phyloP scores from a whole-genome alignment of 1,140 invertebrate species.

The Adelges cooleyi region DNA sequence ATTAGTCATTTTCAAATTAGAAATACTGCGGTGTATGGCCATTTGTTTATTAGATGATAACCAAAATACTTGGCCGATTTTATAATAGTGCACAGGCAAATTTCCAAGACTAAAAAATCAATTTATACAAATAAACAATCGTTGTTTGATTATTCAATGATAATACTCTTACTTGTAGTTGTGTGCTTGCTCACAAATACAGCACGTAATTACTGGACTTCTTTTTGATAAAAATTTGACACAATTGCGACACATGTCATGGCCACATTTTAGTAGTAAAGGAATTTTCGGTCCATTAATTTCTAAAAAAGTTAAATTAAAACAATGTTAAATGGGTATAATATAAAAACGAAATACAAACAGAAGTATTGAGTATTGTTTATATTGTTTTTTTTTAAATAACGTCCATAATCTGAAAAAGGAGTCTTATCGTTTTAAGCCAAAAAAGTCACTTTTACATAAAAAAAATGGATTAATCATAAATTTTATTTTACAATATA shows the following conservation, averaged over 20 bases:
- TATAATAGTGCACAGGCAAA: slow-evolving; percentile 13
- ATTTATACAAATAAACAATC: no score
- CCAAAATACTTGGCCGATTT: not conserved
- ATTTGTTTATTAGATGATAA: not conserved
- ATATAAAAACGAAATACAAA: no score
- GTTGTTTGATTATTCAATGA: no score
- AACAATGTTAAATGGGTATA: no score
- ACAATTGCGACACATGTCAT: slow-evolving; percentile 38
- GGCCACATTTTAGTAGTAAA: slow-evolving; percentile 39
- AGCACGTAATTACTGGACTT: slow-evolving; percentile 15
- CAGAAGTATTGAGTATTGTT: no score
- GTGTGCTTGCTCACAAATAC: slow-evolving; percentile 28
- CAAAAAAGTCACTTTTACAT: no score
- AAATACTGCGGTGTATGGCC: not conserved
- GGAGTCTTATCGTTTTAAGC: no score
- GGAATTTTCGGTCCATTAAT: slow-evolving; percentile 31
- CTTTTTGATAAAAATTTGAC: slow-evolving; percentile 14
- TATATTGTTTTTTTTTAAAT: no score
- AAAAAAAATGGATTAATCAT: no score
- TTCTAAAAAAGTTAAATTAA: not conserved
- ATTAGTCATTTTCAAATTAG: not conserved
- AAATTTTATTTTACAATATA: no score
- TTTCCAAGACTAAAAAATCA: not conserved
- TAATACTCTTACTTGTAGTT: not conserved
- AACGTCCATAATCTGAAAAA: no score